Evolutionary conservation across 2,888 invertebrate genomes (phyloP).

Genomic region (Fragum fragum): DNA sequence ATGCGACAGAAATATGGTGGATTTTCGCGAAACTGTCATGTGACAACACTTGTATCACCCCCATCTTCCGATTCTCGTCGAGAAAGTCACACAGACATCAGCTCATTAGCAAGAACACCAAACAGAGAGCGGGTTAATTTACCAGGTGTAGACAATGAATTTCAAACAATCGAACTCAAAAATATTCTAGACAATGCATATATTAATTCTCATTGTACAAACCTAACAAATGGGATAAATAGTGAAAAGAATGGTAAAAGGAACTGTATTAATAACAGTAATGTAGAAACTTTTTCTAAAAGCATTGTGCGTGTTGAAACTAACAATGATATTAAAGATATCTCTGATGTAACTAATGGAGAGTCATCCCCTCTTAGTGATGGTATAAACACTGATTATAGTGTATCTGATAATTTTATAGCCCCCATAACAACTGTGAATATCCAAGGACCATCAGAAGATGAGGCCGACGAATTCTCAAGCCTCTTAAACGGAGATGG

Average conservation of each 20-base stretch:
- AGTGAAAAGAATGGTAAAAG: background rate
- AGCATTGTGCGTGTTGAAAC: background rate
- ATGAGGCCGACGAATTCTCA: constrained; percentile 56
- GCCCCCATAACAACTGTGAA: constrained; percentile 25
- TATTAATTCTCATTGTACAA: constrained; percentile 7
- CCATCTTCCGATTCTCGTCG: constrained; percentile 67
- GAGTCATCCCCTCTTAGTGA: background rate
- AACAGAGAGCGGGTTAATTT: constrained; percentile 46
- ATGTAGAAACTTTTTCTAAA: background rate
- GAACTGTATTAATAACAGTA: background rate
- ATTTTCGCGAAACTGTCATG: constrained; percentile 27
- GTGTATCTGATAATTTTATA: background rate
- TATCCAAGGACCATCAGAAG: constrained; percentile 59
- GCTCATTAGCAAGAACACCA: constrained; percentile 64
- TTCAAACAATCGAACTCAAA: constrained; percentile 41
- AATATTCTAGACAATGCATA: constrained; percentile 28
- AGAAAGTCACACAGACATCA: constrained; percentile 69
- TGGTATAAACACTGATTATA: background rate
- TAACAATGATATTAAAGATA: background rate
- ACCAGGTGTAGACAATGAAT: constrained; percentile 29
- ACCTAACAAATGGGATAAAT: background rate
- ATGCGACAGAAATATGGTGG: constrained; percentile 52
- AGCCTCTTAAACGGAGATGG: constrained; percentile 29
- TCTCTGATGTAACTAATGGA: background rate
- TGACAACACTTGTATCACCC: constrained; percentile 67